Evolutionary conservation across 2,113 vertebrate genomes (phyloP).

Genomic region (Melanotaenia duboulayi): DNA sequence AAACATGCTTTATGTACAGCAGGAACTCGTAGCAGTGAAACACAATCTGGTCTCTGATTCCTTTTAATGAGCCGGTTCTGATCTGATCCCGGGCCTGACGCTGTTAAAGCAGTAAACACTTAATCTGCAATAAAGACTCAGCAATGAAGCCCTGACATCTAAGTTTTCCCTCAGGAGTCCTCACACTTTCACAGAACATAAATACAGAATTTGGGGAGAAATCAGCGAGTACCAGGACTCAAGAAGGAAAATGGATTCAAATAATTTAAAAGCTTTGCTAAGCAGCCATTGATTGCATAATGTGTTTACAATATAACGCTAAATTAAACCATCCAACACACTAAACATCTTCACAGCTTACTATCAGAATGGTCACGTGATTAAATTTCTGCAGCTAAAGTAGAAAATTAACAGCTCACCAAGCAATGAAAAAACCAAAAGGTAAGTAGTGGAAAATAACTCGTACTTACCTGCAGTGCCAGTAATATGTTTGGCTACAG

Average conservation of each 20-base stretch:
- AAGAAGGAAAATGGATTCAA: too few relatives aligned
- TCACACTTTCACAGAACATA: too few relatives aligned
- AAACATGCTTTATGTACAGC: neutral
- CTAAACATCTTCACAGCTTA: neutral
- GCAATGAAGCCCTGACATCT: neutral
- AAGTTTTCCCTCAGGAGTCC: fast-evolving
- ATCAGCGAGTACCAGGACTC: too few relatives aligned
- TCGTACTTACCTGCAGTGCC: neutral
- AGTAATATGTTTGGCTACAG: neutral
- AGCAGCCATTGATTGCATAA: too few relatives aligned
- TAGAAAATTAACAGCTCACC: slow-evolving; percentile 14
- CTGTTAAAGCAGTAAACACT: neutral
- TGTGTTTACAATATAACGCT: too few relatives aligned
- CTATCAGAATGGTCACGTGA: neutral
- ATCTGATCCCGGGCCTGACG: neutral
- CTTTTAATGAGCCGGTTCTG: too few relatives aligned
- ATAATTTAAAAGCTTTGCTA: too few relatives aligned
- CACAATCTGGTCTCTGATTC: neutral
- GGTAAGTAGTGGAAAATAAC: neutral
- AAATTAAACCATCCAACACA: too few relatives aligned
- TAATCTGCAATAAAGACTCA: neutral
- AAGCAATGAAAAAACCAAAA: neutral
- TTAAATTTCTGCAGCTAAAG: neutral
- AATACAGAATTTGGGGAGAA: too few relatives aligned
- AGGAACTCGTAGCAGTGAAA: neutral